Conservation (phyloP, 2,113 vertebrate genomes). For the Loxodonta africana region DNA sequence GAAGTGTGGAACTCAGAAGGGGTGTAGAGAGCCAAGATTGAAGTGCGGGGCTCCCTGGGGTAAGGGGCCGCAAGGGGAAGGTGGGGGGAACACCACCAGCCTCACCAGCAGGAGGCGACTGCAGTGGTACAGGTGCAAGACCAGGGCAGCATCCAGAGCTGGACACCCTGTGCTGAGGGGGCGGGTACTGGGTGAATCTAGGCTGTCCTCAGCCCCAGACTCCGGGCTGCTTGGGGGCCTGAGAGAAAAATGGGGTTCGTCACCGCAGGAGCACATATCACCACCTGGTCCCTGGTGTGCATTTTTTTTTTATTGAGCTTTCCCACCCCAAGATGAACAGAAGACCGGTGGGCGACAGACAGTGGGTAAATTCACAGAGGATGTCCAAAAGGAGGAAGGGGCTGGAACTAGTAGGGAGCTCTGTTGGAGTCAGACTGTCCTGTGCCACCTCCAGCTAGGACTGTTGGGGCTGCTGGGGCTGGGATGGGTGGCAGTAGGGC, state of each 20-base stretch:
- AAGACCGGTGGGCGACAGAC: slow-evolving; percentile 41
- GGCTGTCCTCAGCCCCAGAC: slow-evolving; percentile 82
- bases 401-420: not conserved
- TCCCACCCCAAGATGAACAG: slow-evolving; percentile 48
- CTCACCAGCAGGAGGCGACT: slow-evolving; percentile 95
- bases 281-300: slow-evolving; percentile 39
- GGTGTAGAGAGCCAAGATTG: not conserved
- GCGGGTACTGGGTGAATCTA: slow-evolving; percentile 80
- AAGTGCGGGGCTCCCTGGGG: not conserved
- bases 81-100: not conserved
- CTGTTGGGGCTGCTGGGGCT: not conserved
- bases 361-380: slow-evolving; percentile 30
- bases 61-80: not conserved
- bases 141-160: slow-evolving; percentile 92
- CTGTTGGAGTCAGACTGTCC: not conserved
- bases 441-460: slow-evolving; percentile 30
- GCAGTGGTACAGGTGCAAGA: slow-evolving; percentile 94
- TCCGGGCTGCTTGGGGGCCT: slow-evolving; percentile 83
- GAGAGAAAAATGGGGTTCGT: slow-evolving; percentile 58
- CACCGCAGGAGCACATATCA: slow-evolving; percentile 60
- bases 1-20: slow-evolving; percentile 6
- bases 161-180: slow-evolving; percentile 93
- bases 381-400: slow-evolving; percentile 33
- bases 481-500: not conserved
- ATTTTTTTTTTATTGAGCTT: slow-evolving; percentile 76